Conservation (phyloP, 2,797 vertebrate genomes). For the Sebastes kiyomatsui region DNA sequence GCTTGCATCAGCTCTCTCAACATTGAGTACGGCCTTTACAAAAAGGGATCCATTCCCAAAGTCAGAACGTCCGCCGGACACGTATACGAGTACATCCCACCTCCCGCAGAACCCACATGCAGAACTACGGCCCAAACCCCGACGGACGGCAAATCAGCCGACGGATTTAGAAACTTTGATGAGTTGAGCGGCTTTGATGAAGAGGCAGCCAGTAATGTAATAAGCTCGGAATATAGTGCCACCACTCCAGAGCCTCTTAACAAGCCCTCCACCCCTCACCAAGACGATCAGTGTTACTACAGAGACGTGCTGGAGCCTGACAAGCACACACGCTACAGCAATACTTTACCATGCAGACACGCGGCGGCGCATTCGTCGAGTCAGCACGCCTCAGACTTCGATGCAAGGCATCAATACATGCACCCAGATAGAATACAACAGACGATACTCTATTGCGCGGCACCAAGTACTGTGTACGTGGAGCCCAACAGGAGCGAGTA, state of each 20-base stretch:
- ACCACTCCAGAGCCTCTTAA: slow-evolving; percentile 91
- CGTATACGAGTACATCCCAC: slow-evolving; percentile 95
- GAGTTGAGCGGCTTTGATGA: slow-evolving; percentile 94
- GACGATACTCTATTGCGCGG: slow-evolving; percentile 91
- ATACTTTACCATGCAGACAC: slow-evolving; percentile 90
- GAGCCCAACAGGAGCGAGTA: slow-evolving; percentile 97
- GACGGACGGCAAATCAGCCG: slow-evolving; percentile 85
- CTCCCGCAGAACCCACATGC: slow-evolving; percentile 87
- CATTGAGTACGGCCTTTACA: slow-evolving; percentile 94
- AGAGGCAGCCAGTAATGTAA: slow-evolving; percentile 83
- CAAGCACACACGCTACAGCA: slow-evolving; percentile 86
- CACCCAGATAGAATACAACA: slow-evolving; percentile 92
- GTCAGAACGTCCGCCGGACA: slow-evolving; percentile 92
- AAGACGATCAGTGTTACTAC: slow-evolving; percentile 91
- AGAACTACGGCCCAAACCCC: slow-evolving; percentile 87
- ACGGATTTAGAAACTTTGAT: slow-evolving; percentile 92
- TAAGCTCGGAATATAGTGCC: slow-evolving; percentile 91
- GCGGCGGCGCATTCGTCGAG: slow-evolving; percentile 84
- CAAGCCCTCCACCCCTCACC: slow-evolving; percentile 86
- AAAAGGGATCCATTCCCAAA: slow-evolving; percentile 88
- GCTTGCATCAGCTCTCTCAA: slow-evolving; percentile 96
- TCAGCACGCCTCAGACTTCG: slow-evolving; percentile 91
- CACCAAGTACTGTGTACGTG: slow-evolving; percentile 92
- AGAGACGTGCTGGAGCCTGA: slow-evolving; percentile 90
- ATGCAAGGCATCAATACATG: slow-evolving; percentile 89